A percentile compares a stretch with the other conserved stretches of the same genome.
phyloP scores from a whole-genome alignment of 2,797 vertebrate genomes.

The Labroides dimidiatus region DNA sequence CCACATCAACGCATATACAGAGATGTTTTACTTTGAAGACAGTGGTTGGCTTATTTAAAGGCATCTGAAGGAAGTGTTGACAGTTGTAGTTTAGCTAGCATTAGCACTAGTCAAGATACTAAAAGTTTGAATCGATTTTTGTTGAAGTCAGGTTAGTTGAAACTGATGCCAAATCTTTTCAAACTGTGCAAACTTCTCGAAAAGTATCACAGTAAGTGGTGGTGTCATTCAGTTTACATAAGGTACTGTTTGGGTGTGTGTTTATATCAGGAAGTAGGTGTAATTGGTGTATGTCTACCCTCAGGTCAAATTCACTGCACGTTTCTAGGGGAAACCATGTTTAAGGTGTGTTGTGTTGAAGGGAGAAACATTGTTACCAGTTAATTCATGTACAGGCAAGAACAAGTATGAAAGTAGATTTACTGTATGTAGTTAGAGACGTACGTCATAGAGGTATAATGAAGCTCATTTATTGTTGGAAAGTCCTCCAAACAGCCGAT shows the following conservation, averaged over 20 bases:
- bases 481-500: not conserved
- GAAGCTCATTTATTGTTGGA: not conserved
- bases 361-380: not conserved
- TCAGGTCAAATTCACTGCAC: not conserved
- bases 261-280: not conserved
- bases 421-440: constrained; percentile 2
- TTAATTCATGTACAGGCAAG: constrained; percentile 34
- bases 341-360: constrained; percentile 3
- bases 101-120: not conserved
- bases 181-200: too few species aligned
- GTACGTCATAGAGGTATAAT: constrained; percentile 1
- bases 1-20: not conserved
- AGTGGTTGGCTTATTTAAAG: not conserved
- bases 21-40: not conserved
- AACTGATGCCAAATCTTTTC: not conserved
- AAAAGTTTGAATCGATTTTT: not conserved
- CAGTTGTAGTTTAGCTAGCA: not conserved
- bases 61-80: not conserved
- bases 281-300: not conserved
- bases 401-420: not conserved
- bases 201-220: too few species aligned
- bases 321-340: constrained; percentile 5
- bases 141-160: not conserved
- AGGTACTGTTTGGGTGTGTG: not conserved
- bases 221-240: not conserved